These are phyloP conservation scores for Platerodrilus igneus DNA, from an alignment of 2,888 invertebrate species.

Conservation along the genomic window DNA sequence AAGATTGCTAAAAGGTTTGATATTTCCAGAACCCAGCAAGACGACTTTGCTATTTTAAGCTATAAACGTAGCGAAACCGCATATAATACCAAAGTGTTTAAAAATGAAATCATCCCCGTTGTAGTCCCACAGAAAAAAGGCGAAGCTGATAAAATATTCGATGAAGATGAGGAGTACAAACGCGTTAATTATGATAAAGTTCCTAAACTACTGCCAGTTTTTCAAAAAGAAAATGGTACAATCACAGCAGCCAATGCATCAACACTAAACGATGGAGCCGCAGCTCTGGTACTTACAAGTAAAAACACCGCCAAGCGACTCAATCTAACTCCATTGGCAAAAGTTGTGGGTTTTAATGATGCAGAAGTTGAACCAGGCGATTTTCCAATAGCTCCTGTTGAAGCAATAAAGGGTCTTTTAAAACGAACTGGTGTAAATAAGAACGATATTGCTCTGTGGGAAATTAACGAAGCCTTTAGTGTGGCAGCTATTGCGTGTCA, in stretches of 20 bases:
- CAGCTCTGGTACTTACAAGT: constrained; percentile 85
- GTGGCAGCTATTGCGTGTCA: constrained; percentile 91
- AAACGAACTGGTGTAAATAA: constrained; percentile 76
- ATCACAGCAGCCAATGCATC: constrained; percentile 99
- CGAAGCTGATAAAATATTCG: constrained; percentile 69
- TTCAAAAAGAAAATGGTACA: constrained; percentile 90
- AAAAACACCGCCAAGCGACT: constrained; percentile 67
- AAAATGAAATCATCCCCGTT: constrained; percentile 79
- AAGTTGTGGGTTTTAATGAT: constrained; percentile 87
- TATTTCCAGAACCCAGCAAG: constrained; percentile 85
- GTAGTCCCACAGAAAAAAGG: constrained; percentile 77
- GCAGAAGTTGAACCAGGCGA: constrained; percentile 95
- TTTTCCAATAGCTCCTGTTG: constrained; percentile 93
- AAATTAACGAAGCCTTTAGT: constrained; percentile 98
- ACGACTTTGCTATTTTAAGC: constrained; percentile 87
- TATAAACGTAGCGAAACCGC: constrained; percentile 86
- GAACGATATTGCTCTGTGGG: constrained; percentile 90
- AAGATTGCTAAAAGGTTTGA: constrained; percentile 89
- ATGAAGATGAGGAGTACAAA: constrained; percentile 93
- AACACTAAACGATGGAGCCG: constrained; percentile 94
- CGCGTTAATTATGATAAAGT: constrained; percentile 93
- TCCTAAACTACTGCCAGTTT: constrained; percentile 77
- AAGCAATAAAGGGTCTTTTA: constrained; percentile 84
- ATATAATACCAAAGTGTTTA: constrained; percentile 71
- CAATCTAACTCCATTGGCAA: constrained; percentile 82